Percentiles rank a stretch among this genome's conserved stretches.
phyloP scores from a whole-genome alignment of 2,888 invertebrate genomes.

The Eupithecia subumbrata region DNA sequence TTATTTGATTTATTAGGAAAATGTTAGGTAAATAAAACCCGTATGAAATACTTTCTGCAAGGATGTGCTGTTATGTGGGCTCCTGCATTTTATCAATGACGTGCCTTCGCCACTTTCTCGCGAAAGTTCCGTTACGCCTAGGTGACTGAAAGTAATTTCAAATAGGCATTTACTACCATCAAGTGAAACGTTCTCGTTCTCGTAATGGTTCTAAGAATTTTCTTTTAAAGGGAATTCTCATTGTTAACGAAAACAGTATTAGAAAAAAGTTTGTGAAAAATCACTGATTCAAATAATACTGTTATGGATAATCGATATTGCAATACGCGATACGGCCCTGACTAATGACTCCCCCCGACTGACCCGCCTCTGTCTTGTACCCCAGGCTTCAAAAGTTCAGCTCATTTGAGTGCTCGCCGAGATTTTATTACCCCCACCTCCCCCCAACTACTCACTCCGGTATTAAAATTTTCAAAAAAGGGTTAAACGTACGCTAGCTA shows the following conservation, averaged over 20 bases:
- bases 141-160: not conserved
- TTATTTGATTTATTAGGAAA: not conserved
- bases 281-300: not conserved
- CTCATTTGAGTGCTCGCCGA: slow-evolving; percentile 82
- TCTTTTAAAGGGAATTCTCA: no score
- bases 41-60: not conserved
- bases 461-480: slow-evolving; percentile 74
- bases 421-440: slow-evolving; percentile 83
- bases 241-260: no score
- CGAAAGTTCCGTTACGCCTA: not conserved
- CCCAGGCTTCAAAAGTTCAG: slow-evolving; percentile 83
- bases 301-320: slow-evolving; percentile 26
- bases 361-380: slow-evolving; percentile 80
- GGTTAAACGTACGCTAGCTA: slow-evolving; percentile 74
- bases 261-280: not conserved
- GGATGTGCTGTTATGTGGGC: not conserved
- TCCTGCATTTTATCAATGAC: not conserved
- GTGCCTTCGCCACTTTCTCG: not conserved
- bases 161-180: not conserved
- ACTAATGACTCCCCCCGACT: slow-evolving; percentile 74
- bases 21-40: not conserved
- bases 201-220: no score
- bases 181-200: no score
- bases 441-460: slow-evolving; percentile 77
- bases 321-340: slow-evolving; percentile 63